Base-by-base conservation (phyloP, 2,888 invertebrate species). In the Agrypnus murinus region DNA sequence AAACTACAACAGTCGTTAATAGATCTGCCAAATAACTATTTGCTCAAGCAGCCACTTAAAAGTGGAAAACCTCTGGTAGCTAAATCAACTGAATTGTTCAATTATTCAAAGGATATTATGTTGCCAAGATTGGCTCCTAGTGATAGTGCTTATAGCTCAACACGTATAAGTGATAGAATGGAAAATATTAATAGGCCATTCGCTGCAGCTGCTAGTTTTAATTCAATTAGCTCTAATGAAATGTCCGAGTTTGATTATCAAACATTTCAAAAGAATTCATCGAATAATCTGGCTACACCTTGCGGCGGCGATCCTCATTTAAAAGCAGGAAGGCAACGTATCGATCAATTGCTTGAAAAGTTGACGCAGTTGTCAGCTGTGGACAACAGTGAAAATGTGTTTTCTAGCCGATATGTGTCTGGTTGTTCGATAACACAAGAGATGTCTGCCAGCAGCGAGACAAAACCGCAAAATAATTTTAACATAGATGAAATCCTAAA, bases 311-410 rank as follows among this genome's bases (percentile, higher is more conserved):
- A 83, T 55, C 68, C 71, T 19, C 77, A 81, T 63, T 72, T 81
- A 48, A 63, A 75, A 2, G 78, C 79, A 65, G 81, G 82, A 12
- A 84, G 83, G 74, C 81, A 83, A 65, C 80, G 81, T 62, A 84
- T 86, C 34, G 84, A 85, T 75, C 78, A 78, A 34, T 73, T 86
- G 25, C 73, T 86, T 58, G 83, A 85, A 69, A 85, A 84, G 69
- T 75, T 86, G 40, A 82, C 80, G 43, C 70, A 80, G 36, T 63
- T 80, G 17, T 69, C 78, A 9, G 72, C 74, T 15, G 70, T 65
- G 50, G 75, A 75, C 12, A 69, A 78, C 9, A 78, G 79, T 6
- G 76, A 77, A 0, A 81, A 78, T 50, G 48, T 57, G 19, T 81
- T 79, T 69, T 73, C 79, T 31, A 80, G 73, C 67, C 75, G 84